A percentile compares a stretch with the other conserved stretches of the same genome.
These are phyloP conservation scores for Ctenomys sociabilis DNA, from an alignment of 2,113 vertebrate species.

Conservation along the genomic window DNA sequence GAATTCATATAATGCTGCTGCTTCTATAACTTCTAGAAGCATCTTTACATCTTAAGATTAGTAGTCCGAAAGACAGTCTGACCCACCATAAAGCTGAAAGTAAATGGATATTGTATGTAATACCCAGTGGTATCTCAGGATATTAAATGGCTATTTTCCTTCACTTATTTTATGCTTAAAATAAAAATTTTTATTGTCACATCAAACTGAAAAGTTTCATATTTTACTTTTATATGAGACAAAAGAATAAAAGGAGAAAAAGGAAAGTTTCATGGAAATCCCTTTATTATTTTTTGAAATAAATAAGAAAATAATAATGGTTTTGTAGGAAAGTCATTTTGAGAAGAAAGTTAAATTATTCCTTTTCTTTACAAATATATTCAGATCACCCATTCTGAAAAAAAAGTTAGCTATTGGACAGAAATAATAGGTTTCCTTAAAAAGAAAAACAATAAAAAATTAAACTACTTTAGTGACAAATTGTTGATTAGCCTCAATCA, in stretches of 20 bases:
- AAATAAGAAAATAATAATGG: neutral
- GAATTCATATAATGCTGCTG: neutral
- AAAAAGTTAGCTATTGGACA: neutral
- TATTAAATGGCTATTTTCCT: neutral
- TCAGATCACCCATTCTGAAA: neutral
- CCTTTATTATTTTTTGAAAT: neutral
- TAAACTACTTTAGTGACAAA: neutral
- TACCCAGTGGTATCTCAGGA: neutral
- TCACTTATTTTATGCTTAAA: neutral
- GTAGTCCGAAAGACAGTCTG: neutral
- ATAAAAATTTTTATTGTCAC: neutral
- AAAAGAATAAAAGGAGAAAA: conserved; percentile 14
- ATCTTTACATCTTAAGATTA: neutral
- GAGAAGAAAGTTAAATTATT: neutral
- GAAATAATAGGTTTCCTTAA: neutral
- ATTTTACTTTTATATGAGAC: neutral
- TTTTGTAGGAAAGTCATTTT: neutral
- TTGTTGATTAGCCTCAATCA: neutral
- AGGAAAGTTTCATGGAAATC: neutral
- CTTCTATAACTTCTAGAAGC: neutral
- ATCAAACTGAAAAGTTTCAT: conserved; percentile 26
- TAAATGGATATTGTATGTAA: neutral
- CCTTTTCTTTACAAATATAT: too few species aligned
- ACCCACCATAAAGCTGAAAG: neutral
- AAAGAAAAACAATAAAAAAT: neutral